A percentile compares a stretch with the other conserved stretches of the same genome.
Evolutionary conservation across 1,140 invertebrate genomes (phyloP).

Genomic region (Heliconius nattereri): DNA sequence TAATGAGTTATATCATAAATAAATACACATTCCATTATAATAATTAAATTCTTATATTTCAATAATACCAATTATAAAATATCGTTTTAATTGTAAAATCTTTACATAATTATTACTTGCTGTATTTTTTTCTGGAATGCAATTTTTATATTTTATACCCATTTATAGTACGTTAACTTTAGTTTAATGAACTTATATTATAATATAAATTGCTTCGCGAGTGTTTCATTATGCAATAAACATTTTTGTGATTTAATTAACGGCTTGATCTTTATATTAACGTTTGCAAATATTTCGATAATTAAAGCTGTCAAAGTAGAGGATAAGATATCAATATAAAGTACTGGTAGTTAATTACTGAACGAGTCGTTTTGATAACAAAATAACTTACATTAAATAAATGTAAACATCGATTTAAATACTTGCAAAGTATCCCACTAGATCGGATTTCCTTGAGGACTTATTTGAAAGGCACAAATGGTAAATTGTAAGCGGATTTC

Average conservation of each 20-base stretch:
- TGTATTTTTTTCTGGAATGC: not conserved
- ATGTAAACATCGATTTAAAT: constrained; percentile 11
- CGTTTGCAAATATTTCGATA: constrained; percentile 28
- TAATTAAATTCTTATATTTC: not conserved
- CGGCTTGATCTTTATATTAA: constrained; percentile 6
- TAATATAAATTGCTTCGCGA: not conserved
- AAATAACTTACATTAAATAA: not conserved
- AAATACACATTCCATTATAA: too few relatives aligned
- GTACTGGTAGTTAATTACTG: constrained; percentile 22
- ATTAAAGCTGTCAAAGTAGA: constrained; percentile 33
- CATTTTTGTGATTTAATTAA: constrained; percentile 6
- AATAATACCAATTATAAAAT: not conserved
- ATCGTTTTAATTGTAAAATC: not conserved
- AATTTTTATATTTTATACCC: not conserved
- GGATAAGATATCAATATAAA: constrained; percentile 30
- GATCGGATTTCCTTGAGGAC: constrained; percentile 19
- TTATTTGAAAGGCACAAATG: constrained; percentile 19
- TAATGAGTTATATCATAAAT: not conserved
- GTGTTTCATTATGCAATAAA: constrained; percentile 2
- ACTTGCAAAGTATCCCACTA: constrained; percentile 9
- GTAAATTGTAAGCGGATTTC: constrained; percentile 14
- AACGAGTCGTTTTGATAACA: constrained; percentile 21
- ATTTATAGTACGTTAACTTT: not conserved
- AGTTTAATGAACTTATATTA: constrained; percentile 6
- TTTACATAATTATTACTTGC: not conserved